Base-by-base conservation (phyloP, 2,888 invertebrate species). In the Scaptomyza caliginosa region DNA sequence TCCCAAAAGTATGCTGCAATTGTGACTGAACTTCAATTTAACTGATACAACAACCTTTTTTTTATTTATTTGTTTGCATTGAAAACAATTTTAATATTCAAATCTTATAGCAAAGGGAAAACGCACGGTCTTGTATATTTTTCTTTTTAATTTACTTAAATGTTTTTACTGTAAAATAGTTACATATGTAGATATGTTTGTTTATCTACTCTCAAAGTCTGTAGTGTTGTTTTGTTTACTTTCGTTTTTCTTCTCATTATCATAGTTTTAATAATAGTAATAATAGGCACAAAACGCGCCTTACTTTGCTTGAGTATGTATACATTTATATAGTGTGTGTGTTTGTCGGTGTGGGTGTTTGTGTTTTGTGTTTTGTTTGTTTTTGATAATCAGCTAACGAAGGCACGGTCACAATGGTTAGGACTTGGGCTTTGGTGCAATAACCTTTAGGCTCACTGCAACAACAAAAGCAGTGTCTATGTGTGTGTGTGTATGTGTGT, bases 301-400 rank as follows among this genome's bases (percentile, higher is more conserved):
- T 59, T 60, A 60, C 57, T 63, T 63, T 66, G 63, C 57, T 57
- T 79, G 79, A 81, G 81, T 81, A 81, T 82, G 73, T 64, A 19
- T 71, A 36, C 65, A 58, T 42, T 17, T 55, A 30, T 54, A 7
- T 63, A 10, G 40, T 64, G 24, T 46, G 13, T 67, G 24, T 67
- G 21, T 34, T 13, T 58, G 51, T 51, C 21, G 55, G 28, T 57
- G 51, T 51, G 24, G 55, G 28, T 57, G 26, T 46, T 54, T 43
- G 17, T 26, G 42, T 28, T 52, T 40, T 60, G 59, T 30, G 36
- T 23, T 51, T 52, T 64, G 52, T 74, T 64, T 64, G 55, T 26
- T 63, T 16, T 58, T 42, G 13, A 34, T 50, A 68, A 63, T 54
- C 58, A 52, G 42, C 39, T 48, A 52, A 43, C 26, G 52, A 48